Evolutionary conservation across 2,113 vertebrate species (phyloP).

Genomic region (Nicator chloris): DNA sequence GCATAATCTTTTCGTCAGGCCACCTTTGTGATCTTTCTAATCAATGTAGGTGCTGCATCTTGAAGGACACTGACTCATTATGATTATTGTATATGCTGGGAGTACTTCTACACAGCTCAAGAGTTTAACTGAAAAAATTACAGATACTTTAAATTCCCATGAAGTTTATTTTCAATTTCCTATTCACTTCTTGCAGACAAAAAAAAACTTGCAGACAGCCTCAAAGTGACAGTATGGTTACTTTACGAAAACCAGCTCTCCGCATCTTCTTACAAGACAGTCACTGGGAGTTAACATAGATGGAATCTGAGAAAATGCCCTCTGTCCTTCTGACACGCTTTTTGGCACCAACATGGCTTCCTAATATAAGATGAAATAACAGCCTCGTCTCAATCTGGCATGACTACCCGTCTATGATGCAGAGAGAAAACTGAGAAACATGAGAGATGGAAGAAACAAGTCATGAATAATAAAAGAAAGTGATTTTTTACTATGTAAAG

Average conservation of each 20-base stretch:
- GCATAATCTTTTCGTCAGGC: neutral
- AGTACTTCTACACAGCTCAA: neutral
- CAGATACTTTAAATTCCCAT: neutral
- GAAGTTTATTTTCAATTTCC: neutral
- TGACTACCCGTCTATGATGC: neutral
- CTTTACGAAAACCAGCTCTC: neutral
- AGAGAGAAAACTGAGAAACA: constrained; percentile 40
- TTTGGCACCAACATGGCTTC: neutral
- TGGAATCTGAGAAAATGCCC: neutral
- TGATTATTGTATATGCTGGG: neutral
- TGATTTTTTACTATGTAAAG: constrained; percentile 53
- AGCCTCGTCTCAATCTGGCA: constrained; percentile 10
- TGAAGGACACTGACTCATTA: neutral
- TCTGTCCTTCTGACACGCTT: neutral
- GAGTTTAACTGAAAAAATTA: neutral
- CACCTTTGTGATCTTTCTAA: neutral
- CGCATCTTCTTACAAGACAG: neutral
- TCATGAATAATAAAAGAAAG: constrained; percentile 58
- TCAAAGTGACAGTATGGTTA: neutral
- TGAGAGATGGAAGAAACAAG: constrained; percentile 51
- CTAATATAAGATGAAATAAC: neutral
- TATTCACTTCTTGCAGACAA: neutral
- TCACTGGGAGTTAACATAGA: neutral
- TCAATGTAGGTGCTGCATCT: neutral
- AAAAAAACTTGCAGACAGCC: neutral